Base-by-base conservation (phyloP, 1,140 invertebrate species). In the Drosophila murphyi region DNA sequence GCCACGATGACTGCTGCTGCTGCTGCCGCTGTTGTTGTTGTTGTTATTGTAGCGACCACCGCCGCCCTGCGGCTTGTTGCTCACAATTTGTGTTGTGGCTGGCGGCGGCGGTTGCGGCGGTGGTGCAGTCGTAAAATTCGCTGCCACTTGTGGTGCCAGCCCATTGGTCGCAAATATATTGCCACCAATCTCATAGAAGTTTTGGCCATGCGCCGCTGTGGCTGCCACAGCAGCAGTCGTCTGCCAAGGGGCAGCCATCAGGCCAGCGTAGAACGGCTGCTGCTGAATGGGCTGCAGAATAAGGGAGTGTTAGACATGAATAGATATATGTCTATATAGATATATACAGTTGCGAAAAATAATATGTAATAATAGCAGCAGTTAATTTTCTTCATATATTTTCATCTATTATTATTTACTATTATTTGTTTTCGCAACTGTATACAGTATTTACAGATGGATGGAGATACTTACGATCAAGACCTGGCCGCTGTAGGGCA, bases 161-260 rank as follows among this genome's bases (percentile, higher is more conserved):
- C 96, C 96, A 93, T 97, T 97, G 78, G 96, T 94, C 61, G 95
- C 94, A 92, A 96, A 96, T 52, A 97, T 94, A 85, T 94, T 94
- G 78, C 95, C 94, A 77, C 95, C 94, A 79, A 96, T 94, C 82
- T 96, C 96, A 88, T 95, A 96, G 91, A 95, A 96, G 60, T 94
- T 93, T 72, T 94, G 93, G 82, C 93, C 93, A 69, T 93, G 92
- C 39, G 80, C 78, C n/a, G 80, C 64, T 94, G 95, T 89, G 94
- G 94, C 78, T 93, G 94, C 76, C 92, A 94, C 93, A 64, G 91
- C 83, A 52, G 91, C 75, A 28, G 83, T 73, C 10, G 91, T 41
- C 10, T 78, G 89, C 91, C 91, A 92, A 4, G 91, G 91, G 4
- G 67, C 48, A 10, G 79, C 67, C 59, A 92, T 76, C 12, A 92